Evolutionary conservation across 2,888 invertebrate genomes (phyloP), one percentile per base, ranked within the genome.

Genomic region (Dusona sp.): DNA sequence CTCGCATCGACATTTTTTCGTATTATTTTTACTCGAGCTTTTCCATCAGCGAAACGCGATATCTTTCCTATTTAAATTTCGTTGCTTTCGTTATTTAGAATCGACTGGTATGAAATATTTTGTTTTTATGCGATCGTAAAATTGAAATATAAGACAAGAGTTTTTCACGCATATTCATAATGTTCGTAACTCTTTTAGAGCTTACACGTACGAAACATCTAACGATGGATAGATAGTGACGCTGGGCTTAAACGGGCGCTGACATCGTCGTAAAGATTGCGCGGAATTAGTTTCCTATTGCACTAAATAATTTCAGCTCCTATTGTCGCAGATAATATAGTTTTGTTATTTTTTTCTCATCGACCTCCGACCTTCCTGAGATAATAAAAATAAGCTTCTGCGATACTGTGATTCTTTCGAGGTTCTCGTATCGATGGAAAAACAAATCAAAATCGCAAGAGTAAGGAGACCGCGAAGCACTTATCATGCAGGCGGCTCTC

Each of bases 401-500:
- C 13, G 38, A 70, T 45, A 16, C 7, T 7, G 25, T 36, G 38
- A 42, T 22, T 25, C 2, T 22, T 45, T 45, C 45, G n/a, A 70
- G 45, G 25, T 25, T 25, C 22, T 45, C 16, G 70, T 42, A 45
- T 70, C 25, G 13, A 45, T 70, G 45, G 45, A 70, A 45, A 25
- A 70, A 57, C 11, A 57, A 57, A 25, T 13, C 13, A 25, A 57
- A 57, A 54, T 25, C 4, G 13, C 25, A 13, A 57, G 11, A 22
- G 11, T 11, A 22, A 54, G 19, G 38, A 38, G 38, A 73, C 36
- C 33, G 13, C 51, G 72, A n/a, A 54, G 45, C 48, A 65, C 72
- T 84, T 70, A 51, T 72, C 79, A 77, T 80, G 54, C 77, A 65
- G 70, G 48, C 67, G 70, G 48, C 67, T 81, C 75, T 83, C 74